These are phyloP conservation scores for Megalops atlanticus DNA, from an alignment of 2,113 vertebrate genomes.

Conservation along the genomic window DNA sequence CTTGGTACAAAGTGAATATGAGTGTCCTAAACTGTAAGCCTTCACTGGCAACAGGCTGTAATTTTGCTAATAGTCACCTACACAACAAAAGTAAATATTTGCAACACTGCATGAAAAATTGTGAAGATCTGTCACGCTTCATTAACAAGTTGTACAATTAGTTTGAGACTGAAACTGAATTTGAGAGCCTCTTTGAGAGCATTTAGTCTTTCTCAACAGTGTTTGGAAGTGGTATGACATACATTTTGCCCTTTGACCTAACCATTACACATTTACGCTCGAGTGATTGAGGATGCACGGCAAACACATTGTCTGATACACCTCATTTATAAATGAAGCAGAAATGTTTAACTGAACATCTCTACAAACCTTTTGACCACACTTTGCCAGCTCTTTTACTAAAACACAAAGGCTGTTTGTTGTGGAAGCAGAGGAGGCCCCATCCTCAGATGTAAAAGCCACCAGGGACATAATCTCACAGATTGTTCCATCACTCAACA, in stretches of 20 bases:
- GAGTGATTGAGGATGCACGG: constrained; percentile 22
- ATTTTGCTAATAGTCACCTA: too few species aligned
- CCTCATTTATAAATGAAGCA: constrained; percentile 24
- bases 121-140: not conserved
- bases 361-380: constrained; percentile 29
- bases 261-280: constrained; percentile 38
- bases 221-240: constrained; percentile 32
- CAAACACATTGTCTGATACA: constrained; percentile 20
- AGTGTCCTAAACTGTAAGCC: too few species aligned
- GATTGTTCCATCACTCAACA: constrained; percentile 13
- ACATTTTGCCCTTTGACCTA: constrained; percentile 23
- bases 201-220: constrained; percentile 37
- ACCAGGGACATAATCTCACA: constrained; percentile 23
- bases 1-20: too few species aligned
- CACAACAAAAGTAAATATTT: too few species aligned
- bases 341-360: constrained; percentile 32
- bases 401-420: constrained; percentile 29
- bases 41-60: too few species aligned
- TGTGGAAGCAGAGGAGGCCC: constrained; percentile 9
- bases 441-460: constrained; percentile 22
- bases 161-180: too few species aligned
- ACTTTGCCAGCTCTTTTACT: constrained; percentile 37
- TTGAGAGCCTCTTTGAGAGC: too few species aligned
- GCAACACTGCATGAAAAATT: too few species aligned
- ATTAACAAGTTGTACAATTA: too few species aligned